A percentile compares a stretch with the other conserved stretches of the same genome.
Conservation (phyloP, 2,113 vertebrate species). For the Pseudorhombus dupliciocellatus region DNA sequence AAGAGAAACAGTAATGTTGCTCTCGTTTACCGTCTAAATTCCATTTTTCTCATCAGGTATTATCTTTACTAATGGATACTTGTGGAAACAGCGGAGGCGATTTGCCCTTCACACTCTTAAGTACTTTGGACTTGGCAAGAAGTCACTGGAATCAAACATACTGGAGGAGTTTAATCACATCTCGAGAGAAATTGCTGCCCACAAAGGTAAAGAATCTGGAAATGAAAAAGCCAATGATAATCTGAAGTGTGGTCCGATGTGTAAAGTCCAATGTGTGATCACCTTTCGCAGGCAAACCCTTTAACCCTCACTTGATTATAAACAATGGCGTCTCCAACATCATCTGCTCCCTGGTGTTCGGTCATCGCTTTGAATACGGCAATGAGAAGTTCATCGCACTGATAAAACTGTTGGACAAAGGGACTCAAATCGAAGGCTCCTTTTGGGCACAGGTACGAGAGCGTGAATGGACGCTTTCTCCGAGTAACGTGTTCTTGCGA, state of each 20-base stretch:
- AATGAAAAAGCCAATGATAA: not conserved
- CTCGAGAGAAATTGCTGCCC: conserved; percentile 6
- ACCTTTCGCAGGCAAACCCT: conserved; percentile 35
- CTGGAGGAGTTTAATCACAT: conserved; percentile 76
- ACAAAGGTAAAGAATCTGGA: not conserved
- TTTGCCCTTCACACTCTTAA: conserved; percentile 78
- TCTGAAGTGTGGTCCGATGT: not conserved
- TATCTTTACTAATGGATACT: conserved; percentile 45
- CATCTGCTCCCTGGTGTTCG: conserved; percentile 86
- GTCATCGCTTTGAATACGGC: conserved; percentile 82
- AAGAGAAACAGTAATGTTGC: not conserved
- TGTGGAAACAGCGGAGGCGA: conserved; percentile 79
- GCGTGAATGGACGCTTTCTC: not conserved
- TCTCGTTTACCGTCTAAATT: not conserved
- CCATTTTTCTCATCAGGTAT: conserved; percentile 39
- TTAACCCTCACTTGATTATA: conserved; percentile 79
- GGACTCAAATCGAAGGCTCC: conserved; percentile 42
- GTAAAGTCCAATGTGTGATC: not conserved
- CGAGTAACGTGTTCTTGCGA: too few relatives aligned
- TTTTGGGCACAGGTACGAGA: conserved; percentile 74
- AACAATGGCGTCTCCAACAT: conserved; percentile 84
- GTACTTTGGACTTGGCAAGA: conserved; percentile 83
- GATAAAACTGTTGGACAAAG: conserved; percentile 68
- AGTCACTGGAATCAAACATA: conserved; percentile 77
- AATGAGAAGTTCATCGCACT: conserved; percentile 79